Evolutionary conservation across 2,888 invertebrate species (phyloP), one percentile per base, ranked within the genome.

Genomic region (Aleiodes testaceus): DNA sequence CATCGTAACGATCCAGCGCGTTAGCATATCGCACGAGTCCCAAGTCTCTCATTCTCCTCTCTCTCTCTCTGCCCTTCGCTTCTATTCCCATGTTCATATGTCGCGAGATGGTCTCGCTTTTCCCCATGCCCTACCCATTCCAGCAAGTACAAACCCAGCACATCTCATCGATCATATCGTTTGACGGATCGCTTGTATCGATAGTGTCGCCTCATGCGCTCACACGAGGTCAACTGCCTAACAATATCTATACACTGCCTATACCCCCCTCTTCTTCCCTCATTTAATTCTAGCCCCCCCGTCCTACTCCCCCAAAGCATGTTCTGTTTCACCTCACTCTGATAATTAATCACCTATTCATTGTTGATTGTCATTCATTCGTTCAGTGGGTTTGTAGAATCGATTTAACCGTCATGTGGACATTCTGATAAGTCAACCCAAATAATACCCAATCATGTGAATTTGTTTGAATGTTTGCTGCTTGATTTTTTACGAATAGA

Each of bases 1-100:
- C 72, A 72, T 75, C 70, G 72, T 74, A 70, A 75, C 72, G 74
- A 74, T 74, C 72, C 64, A 22, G 50, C 67, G 72, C 74, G 75
- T 72, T 70, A 72, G 69, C 72, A 70, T 72, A 74, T 70, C 72
- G 73, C 61, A 26, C 61, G 44, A 44, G 49, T 64, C 47, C 45
- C 26, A 14, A 45, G 20, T 14, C n/a, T 22, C 49, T 14, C n/a
- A 5, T 16, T 36, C 55, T 55, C 12, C 36, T 42, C 66, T 53
- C 53, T 30, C 66, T 44, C 45, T n/a, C n/a, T n/a, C n/a, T n/a
- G n/a, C n/a, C n/a, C n/a, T 55, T 45, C 45, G 20, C 66, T 44
- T 20, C 53, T 53, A 53, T 53, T 26, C 53, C 53, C 53, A 53
- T 53, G 36, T 36, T 36, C 36, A 36, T 36, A 11, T 36, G 36